phyloP scores from a whole-genome alignment of 2,797 vertebrate species.

The Rhynchotus rufescens region DNA sequence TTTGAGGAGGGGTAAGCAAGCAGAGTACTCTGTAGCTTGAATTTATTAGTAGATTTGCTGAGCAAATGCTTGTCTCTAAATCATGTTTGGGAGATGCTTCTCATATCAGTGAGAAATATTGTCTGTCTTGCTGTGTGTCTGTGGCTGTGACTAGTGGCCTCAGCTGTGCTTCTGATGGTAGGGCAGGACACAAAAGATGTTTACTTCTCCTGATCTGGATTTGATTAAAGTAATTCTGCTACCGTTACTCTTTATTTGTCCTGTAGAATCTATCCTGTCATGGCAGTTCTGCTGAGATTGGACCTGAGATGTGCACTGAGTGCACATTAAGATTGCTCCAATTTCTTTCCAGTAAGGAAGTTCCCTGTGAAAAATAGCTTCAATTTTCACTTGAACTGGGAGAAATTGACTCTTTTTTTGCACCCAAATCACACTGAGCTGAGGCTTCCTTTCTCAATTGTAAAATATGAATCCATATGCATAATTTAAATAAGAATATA shows the following conservation, averaged over 20 bases:
- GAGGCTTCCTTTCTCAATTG: neutral
- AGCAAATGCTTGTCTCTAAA: neutral
- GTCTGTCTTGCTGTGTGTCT: neutral
- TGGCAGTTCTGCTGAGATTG: neutral
- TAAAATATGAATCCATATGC: neutral
- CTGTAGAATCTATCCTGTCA: neutral
- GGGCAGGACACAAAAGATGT: neutral
- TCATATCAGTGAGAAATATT: neutral
- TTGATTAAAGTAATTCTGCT: neutral
- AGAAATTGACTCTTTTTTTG: neutral
- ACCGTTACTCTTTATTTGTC: neutral
- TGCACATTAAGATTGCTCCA: neutral
- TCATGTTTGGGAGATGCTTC: fast-evolving
- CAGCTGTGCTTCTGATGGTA: neutral
- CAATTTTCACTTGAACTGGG: neutral
- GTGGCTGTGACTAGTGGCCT: neutral
- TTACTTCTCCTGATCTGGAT: neutral
- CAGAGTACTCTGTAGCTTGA: neutral
- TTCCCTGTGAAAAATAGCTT: neutral
- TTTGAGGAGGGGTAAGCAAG: neutral
- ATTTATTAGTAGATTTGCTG: neutral
- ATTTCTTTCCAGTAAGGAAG: neutral
- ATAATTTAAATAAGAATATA: neutral
- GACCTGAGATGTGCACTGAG: neutral
- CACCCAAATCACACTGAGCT: neutral